A percentile compares a stretch with the other conserved stretches of the same genome.
Evolutionary conservation across 1,140 invertebrate genomes (phyloP).

Genomic region (Cardiocondyla obscurior): DNA sequence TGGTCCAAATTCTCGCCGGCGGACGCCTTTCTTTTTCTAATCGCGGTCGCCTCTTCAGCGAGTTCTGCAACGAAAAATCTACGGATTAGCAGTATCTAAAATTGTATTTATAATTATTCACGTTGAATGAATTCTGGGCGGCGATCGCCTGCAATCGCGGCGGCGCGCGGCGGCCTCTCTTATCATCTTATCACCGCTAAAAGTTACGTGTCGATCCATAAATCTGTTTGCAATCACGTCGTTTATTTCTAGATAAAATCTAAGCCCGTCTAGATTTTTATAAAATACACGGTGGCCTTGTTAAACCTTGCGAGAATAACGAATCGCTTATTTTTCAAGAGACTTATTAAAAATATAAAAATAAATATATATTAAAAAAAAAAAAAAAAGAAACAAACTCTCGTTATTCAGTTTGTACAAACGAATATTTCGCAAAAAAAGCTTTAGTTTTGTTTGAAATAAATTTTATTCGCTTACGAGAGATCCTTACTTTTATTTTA

Average conservation of each 20-base stretch:
- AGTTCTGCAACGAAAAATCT: not conserved
- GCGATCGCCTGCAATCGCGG: not conserved
- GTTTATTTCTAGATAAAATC: not conserved
- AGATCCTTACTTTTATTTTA: not conserved
- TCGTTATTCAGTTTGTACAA: too few species aligned
- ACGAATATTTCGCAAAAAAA: too few species aligned
- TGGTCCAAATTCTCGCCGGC: not conserved
- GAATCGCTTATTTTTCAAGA: not conserved
- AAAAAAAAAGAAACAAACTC: too few species aligned
- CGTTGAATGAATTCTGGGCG: not conserved
- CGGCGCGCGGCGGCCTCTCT: not conserved
- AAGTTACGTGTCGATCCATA: not conserved
- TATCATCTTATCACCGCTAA: not conserved
- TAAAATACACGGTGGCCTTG: not conserved
- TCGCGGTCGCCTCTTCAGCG: not conserved
- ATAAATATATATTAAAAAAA: too few species aligned
- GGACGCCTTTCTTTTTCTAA: not conserved
- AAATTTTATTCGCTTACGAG: not conserved
- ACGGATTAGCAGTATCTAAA: not conserved
- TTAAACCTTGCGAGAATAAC: not conserved
- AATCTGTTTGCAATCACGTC: conserved; percentile 8
- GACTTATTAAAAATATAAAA: not conserved
- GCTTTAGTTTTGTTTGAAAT: too few species aligned
- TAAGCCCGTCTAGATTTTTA: not conserved
- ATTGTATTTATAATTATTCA: not conserved